Conservation (phyloP, 2,113 vertebrate genomes). For the Lepus americanus region DNA sequence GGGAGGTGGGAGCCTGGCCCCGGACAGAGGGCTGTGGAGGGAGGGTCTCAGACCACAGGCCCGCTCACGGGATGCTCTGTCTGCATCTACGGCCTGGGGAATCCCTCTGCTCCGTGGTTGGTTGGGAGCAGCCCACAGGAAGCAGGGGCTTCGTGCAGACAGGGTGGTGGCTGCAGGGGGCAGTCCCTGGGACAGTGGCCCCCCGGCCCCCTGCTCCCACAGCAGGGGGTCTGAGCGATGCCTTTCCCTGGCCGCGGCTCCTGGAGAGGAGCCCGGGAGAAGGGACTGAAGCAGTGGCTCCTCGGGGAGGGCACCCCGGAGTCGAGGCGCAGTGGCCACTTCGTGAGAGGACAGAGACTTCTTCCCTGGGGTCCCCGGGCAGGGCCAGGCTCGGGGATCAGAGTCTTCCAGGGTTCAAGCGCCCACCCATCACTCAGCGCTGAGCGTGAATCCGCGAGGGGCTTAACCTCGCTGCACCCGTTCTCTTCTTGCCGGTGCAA, state of each 20-base stretch:
- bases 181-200: too few species aligned
- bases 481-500: not conserved
- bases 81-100: too few species aligned
- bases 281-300: not conserved
- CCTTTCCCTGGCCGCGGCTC: not conserved
- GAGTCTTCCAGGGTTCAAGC: not conserved
- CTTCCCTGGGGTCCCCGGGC: not conserved
- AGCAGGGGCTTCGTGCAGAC: accelerated
- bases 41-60: not conserved
- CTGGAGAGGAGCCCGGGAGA: not conserved
- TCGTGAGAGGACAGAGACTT: not conserved
- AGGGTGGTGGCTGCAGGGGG: not conserved
- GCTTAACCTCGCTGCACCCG: not conserved
- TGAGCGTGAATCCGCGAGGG: not conserved
- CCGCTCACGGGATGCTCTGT: not conserved
- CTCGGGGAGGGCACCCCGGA: not conserved
- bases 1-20: accelerated
- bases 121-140: not conserved
- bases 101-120: not conserved
- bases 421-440: not conserved
- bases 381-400: not conserved
- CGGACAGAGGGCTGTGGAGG: too few species aligned
- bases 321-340: not conserved
- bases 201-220: accelerated
- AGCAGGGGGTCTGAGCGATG: not conserved